Evolutionary conservation across 2,797 vertebrate genomes (phyloP).

Genomic region (Hyperoplus immaculatus): DNA sequence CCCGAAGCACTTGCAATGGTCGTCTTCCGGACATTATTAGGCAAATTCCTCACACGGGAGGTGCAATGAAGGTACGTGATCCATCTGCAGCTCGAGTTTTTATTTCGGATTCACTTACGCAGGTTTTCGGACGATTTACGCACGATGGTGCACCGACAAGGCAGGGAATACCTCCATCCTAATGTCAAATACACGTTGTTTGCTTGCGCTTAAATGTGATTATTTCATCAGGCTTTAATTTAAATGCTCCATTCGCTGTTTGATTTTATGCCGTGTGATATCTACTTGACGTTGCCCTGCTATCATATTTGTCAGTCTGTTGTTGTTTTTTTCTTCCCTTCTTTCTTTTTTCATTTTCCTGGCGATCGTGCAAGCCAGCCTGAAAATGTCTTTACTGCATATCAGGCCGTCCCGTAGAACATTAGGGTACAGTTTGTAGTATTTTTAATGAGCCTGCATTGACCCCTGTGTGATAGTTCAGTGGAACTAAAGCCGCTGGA

Average conservation of each 20-base stretch:
- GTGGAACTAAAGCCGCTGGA: constrained; percentile 64
- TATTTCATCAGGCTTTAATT: constrained; percentile 32
- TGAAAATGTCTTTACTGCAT: constrained; percentile 31
- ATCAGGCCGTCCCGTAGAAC: constrained; percentile 30
- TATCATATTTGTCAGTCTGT: neutral
- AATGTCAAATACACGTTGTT: constrained; percentile 36
- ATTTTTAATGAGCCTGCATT: constrained; percentile 56
- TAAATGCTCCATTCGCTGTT: neutral
- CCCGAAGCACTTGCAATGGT: constrained; percentile 82
- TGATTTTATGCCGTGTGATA: neutral
- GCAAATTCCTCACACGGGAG: constrained; percentile 80
- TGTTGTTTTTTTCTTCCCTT: too few species aligned
- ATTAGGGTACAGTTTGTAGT: constrained; percentile 53
- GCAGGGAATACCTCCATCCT: constrained; percentile 47
- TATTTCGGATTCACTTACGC: neutral
- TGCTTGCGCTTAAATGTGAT: constrained; percentile 16
- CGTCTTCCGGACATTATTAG: constrained; percentile 78
- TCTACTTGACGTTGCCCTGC: neutral
- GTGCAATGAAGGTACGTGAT: constrained; percentile 86
- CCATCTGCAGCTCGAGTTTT: neutral
- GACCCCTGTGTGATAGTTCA: constrained; percentile 62
- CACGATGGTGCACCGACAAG: constrained; percentile 44
- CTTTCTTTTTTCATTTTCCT: neutral
- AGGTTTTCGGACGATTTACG: constrained; percentile 30
- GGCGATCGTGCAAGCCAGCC: constrained; percentile 15